Evolutionary conservation across 2,888 invertebrate genomes (phyloP).

Genomic region (Pristionchus entomophagus): DNA sequence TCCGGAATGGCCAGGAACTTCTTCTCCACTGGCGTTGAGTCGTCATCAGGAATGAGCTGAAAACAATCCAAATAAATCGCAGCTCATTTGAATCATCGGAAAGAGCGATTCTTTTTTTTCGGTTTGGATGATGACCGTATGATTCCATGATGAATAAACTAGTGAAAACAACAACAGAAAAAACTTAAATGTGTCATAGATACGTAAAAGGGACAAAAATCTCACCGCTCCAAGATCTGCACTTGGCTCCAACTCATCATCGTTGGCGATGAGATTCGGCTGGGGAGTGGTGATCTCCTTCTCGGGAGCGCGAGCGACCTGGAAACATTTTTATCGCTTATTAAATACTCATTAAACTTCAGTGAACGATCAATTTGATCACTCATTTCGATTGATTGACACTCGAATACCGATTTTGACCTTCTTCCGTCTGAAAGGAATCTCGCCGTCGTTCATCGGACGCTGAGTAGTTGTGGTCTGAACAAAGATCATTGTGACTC

Average conservation of each 20-base stretch:
- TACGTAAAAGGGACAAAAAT: neutral
- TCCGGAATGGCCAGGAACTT: slow-evolving; percentile 48
- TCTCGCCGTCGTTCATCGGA: slow-evolving; percentile 20
- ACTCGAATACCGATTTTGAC: neutral
- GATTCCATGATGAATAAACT: no score
- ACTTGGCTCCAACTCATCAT: slow-evolving; percentile 9
- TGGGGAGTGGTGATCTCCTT: neutral
- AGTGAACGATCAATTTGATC: neutral
- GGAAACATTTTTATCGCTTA: neutral
- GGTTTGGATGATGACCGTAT: no score
- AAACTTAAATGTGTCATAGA: neutral
- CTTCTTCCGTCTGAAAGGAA: slow-evolving; percentile 17
- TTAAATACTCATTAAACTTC: no score
- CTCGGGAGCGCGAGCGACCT: slow-evolving; percentile 36
- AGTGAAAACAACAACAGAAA: no score
- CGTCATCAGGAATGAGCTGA: neutral
- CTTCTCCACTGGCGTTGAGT: slow-evolving; percentile 7
- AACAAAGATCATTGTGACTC: neutral
- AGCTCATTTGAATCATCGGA: neutral
- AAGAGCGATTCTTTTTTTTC: no score
- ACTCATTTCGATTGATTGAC: neutral
- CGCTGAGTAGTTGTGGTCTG: neutral
- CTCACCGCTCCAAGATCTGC: neutral
- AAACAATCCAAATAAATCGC: neutral
- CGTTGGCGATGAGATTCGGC: neutral